A percentile compares a stretch with the other conserved stretches of the same genome.
Evolutionary conservation across 35 echinoderm and acorn worm species (phyloP).

Genomic region (Acanthaster planci): DNA sequence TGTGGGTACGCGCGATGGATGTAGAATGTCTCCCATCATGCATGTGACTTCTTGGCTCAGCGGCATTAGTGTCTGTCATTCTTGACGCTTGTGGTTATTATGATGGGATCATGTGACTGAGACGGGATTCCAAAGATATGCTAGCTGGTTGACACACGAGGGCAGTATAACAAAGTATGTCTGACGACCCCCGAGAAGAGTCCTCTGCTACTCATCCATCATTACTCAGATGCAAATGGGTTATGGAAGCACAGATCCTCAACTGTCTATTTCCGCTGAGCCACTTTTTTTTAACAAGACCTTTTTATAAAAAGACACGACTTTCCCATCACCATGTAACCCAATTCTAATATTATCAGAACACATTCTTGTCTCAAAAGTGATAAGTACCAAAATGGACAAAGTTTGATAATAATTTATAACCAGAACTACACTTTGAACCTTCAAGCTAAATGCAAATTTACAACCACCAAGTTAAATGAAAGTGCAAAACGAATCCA

Average conservation of each 20-base stretch:
- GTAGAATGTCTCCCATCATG: background rate
- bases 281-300: background rate
- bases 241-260: background rate
- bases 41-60: slow-evolving; percentile 17
- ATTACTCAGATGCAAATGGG: background rate
- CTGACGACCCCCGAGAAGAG: background rate
- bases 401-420: too few relatives aligned
- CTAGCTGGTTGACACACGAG: slow-evolving; percentile 1
- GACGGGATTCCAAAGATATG: background rate
- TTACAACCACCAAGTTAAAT: too few relatives aligned
- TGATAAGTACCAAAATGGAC: background rate
- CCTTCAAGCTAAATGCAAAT: too few relatives aligned
- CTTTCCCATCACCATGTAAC: background rate
- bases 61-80: slow-evolving; percentile 5
- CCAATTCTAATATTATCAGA: too few relatives aligned
- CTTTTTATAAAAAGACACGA: background rate
- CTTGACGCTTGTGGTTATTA: slow-evolving; percentile 12
- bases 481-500: too few relatives aligned
- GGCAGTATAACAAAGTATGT: background rate
- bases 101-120: background rate
- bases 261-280: background rate
- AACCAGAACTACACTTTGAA: too few relatives aligned
- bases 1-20: background rate
- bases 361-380: too few relatives aligned
- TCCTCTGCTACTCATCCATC: background rate